Base-by-base conservation (phyloP, 2,888 invertebrate genomes). In the Drosophila suboccidentalis region DNA sequence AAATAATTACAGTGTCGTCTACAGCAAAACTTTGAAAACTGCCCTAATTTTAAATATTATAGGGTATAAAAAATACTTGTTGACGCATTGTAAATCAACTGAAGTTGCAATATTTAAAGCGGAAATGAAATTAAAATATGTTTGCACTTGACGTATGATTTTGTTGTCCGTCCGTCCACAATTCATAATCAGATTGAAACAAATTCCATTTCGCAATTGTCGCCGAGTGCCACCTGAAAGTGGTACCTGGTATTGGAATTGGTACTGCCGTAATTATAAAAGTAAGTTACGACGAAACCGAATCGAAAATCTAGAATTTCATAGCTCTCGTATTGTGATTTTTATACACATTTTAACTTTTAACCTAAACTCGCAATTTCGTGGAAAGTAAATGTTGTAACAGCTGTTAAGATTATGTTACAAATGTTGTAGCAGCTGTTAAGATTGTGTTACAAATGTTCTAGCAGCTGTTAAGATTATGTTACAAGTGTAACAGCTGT, bases 1-100 rank as follows among this genome's bases (percentile, higher is more conserved):
- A 6, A 6, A 6, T 26, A 8, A 26, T 26, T 4, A 34, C 29
- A 19, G 4, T 5, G 26, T 13, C 8, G 22, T 22, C 22, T 22
- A 22, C 3, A n/a, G 9, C 3, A 22, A 3, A 44, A 39, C 53
- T 29, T 6, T 26, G 11, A 1, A 13, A 57, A 26, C 38, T 36
- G 9, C 41, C 63, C 66, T 43, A 29, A 49, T 15, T 9, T 47
- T 10, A 36, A 46, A 19, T 57, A 36, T 22, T 41, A 44, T 11
- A 34, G 39, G 17, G 3, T 41, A 32, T 55, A n/a, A 44, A 38
- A 44, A 38, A 44, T 53, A 39, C n/a, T 15, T 22, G 4, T 58
- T 63, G 57, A 46, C 57, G 22, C 46, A 65, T 75, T 46, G 50
- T 75, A 62, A 75, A 70, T 70, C 59, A 57, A 47, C 36, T 46